phyloP scores from a whole-genome alignment of 1,140 invertebrate species.

The Periplaneta americana region DNA sequence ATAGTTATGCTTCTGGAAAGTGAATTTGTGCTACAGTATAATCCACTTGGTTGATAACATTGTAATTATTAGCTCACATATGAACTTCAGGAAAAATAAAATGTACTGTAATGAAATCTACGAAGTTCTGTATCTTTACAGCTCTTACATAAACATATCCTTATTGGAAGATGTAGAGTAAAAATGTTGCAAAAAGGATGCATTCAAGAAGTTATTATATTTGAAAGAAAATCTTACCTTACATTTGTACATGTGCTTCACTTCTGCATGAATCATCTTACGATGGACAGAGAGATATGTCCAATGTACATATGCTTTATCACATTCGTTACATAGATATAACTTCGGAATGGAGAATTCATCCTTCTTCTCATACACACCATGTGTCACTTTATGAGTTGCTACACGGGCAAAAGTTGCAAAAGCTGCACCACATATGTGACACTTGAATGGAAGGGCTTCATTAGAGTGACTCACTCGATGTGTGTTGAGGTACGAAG shows the following conservation, averaged over 20 bases:
- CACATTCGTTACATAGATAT: conserved; percentile 2
- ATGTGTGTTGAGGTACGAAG: background rate
- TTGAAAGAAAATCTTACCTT: background rate
- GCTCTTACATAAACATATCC: too few relatives aligned
- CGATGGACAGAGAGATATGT: conserved; percentile 11
- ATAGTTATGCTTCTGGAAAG: too few relatives aligned
- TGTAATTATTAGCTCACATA: too few relatives aligned
- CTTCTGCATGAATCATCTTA: background rate
- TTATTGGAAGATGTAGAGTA: too few relatives aligned
- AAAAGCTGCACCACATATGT: conserved; percentile 7
- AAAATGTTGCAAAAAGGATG: background rate
- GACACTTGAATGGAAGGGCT: background rate
- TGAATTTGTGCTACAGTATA: too few relatives aligned
- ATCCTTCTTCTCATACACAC: background rate
- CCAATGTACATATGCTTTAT: conserved; percentile 6
- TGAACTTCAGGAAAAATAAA: too few relatives aligned
- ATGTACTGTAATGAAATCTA: too few relatives aligned
- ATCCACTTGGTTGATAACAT: too few relatives aligned
- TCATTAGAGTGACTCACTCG: background rate
- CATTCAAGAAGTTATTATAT: background rate
- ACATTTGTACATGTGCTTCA: conserved; percentile 3
- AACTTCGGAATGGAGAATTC: conserved; percentile 8
- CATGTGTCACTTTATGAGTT: conserved; percentile 14
- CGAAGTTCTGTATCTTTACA: too few relatives aligned
- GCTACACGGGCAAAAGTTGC: conserved; percentile 4